These are phyloP conservation scores for Tiliacea aurago DNA, from an alignment of 2,888 invertebrate genomes.

Conservation along the genomic window DNA sequence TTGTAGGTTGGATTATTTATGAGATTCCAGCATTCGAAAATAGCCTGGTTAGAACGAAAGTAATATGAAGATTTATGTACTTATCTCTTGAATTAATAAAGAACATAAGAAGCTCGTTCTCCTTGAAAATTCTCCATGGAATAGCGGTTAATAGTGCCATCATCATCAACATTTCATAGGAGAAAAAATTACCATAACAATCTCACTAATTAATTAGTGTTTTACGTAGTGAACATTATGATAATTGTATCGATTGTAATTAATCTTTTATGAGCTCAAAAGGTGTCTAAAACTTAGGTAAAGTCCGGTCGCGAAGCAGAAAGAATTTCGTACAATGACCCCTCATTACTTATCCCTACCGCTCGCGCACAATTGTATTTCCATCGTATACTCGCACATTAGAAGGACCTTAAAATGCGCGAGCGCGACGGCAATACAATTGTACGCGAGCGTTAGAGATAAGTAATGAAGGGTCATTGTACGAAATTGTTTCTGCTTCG, in stretches of 20 bases:
- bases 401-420: no score
- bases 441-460: no score
- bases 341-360: no score
- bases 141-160: slow-evolving; percentile 20
- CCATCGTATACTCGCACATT: no score
- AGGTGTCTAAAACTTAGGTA: slow-evolving; percentile 9
- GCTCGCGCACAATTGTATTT: no score
- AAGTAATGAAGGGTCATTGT: no score
- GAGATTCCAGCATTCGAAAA: no score
- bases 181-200: slow-evolving; percentile 35
- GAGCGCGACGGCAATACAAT: no score
- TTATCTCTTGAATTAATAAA: slow-evolving; percentile 3
- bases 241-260: slow-evolving; percentile 36
- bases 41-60: not conserved
- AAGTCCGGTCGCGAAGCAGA: no score
- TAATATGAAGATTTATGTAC: not conserved
- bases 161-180: slow-evolving; percentile 33
- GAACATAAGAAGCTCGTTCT: not conserved
- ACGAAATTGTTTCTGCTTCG: no score
- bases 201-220: slow-evolving; percentile 35
- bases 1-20: not conserved
- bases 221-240: slow-evolving; percentile 13
- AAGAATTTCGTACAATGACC: no score
- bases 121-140: slow-evolving; percentile 23
- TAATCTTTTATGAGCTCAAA: slow-evolving; percentile 10